A percentile compares a stretch with the other conserved stretches of the same genome.
Evolutionary conservation across 2,888 invertebrate species (phyloP).

Genomic region (Drosophila paucipuncta): DNA sequence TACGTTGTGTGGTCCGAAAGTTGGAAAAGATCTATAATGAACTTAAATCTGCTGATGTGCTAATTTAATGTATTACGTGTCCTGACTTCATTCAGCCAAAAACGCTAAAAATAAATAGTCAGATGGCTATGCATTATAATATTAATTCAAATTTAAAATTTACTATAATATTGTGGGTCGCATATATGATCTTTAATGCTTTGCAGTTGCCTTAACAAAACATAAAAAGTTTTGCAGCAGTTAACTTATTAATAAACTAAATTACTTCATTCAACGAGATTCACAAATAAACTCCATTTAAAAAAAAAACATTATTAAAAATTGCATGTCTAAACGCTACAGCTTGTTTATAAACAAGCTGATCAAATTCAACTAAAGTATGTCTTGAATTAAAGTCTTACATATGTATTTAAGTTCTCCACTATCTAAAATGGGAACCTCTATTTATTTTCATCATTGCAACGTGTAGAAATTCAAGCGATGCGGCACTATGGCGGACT

Average conservation of each 20-base stretch:
- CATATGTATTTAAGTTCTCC: constrained; percentile 22
- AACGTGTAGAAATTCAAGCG: constrained; percentile 84
- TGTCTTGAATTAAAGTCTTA: constrained; percentile 1
- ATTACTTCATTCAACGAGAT: neutral
- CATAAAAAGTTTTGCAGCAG: neutral
- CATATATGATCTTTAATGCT: neutral
- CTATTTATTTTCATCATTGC: constrained; percentile 64
- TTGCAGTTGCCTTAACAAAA: neutral
- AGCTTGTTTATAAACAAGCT: neutral
- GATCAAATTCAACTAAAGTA: neutral
- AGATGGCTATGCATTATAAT: neutral
- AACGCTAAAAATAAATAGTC: neutral
- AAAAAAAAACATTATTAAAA: neutral
- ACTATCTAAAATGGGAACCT: constrained; percentile 56
- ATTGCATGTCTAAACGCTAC: constrained; percentile 13
- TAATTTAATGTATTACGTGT: neutral
- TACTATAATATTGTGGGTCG: neutral
- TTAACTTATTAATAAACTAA: neutral
- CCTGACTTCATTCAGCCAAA: neutral
- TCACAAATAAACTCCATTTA: neutral
- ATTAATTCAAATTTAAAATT: neutral
- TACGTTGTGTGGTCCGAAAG: neutral
- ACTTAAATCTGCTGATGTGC: neutral
- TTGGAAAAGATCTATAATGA: neutral
- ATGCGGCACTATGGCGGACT: constrained; percentile 84